Evolutionary conservation across 2,888 invertebrate species (phyloP).

Genomic region (Orthonevra nobilis): DNA sequence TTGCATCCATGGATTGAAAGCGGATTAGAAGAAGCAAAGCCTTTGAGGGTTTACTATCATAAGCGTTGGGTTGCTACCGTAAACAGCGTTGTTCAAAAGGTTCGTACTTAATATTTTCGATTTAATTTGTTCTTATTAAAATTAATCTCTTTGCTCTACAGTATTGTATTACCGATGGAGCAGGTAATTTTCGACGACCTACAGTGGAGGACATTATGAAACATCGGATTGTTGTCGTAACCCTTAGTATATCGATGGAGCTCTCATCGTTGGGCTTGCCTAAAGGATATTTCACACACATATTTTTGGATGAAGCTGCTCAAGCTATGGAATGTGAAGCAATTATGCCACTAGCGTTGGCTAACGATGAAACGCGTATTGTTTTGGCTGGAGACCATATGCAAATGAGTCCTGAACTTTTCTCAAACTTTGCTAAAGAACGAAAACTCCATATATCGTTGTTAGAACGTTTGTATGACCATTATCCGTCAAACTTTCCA

Average conservation of each 20-base stretch:
- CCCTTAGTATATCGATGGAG: conserved; percentile 89
- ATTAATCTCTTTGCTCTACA: conserved; percentile 77
- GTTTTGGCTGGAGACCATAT: conserved; percentile 93
- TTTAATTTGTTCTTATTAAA: not conserved
- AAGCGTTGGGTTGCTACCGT: conserved; percentile 90
- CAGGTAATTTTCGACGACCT: conserved; percentile 85
- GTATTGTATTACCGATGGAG: conserved; percentile 87
- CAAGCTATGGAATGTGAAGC: conserved; percentile 93
- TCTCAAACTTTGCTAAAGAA: conserved; percentile 87
- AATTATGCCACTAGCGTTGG: conserved; percentile 88
- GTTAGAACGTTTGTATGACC: conserved; percentile 88
- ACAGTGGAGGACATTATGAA: conserved; percentile 86
- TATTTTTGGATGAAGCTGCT: conserved; percentile 92
- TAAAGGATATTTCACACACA: conserved; percentile 87
- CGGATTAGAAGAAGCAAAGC: conserved; percentile 85
- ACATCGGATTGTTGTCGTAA: conserved; percentile 88
- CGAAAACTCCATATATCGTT: conserved; percentile 87
- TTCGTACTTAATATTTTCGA: conserved; percentile 73
- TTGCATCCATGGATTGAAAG: conserved; percentile 87
- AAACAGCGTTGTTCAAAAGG: conserved; percentile 85
- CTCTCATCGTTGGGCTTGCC: conserved; percentile 85
- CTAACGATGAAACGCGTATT: conserved; percentile 86
- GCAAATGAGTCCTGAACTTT: conserved; percentile 91
- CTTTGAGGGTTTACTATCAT: conserved; percentile 89
- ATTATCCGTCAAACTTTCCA: conserved; percentile 87